Evolutionary conservation across 2,113 vertebrate species (phyloP).

Genomic region (Bufo gargarizans): DNA sequence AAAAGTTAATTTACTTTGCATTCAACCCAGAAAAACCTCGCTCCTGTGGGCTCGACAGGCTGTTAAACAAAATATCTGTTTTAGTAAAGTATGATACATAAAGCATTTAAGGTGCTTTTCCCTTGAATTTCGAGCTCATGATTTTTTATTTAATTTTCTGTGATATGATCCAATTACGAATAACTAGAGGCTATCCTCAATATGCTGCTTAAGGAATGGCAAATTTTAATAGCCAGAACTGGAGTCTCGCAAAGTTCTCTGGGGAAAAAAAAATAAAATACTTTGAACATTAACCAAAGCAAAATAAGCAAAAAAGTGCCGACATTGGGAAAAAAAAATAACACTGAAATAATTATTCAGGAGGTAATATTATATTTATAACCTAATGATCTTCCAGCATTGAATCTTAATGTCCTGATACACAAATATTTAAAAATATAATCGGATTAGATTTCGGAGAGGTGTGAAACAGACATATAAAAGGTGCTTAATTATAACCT

Average conservation of each 20-base stretch:
- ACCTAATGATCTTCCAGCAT: slow-evolving; percentile 69
- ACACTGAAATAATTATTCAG: slow-evolving; percentile 67
- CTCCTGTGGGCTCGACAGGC: slow-evolving; percentile 75
- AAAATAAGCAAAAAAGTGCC: slow-evolving; percentile 77
- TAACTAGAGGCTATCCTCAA: slow-evolving; percentile 76
- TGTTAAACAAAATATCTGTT: slow-evolving; percentile 79
- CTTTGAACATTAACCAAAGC: slow-evolving; percentile 82
- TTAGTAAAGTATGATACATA: slow-evolving; percentile 77
- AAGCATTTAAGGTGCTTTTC: slow-evolving; percentile 78
- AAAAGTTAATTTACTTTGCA: slow-evolving; percentile 76
- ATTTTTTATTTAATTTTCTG: slow-evolving; percentile 81
- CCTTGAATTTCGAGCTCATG: slow-evolving; percentile 75
- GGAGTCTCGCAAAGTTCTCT: slow-evolving; percentile 73
- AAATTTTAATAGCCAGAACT: slow-evolving; percentile 77
- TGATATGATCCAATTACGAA: slow-evolving; percentile 83
- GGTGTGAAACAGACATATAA: neutral
- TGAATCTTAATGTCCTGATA: slow-evolving; percentile 62
- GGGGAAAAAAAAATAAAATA: slow-evolving; percentile 59
- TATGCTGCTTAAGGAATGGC: slow-evolving; percentile 70
- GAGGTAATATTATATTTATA: slow-evolving; percentile 71
- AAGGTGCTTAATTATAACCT: neutral
- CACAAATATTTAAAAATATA: slow-evolving; percentile 64
- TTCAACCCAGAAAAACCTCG: slow-evolving; percentile 73
- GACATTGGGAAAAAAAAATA: slow-evolving; percentile 70
- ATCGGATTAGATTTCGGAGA: slow-evolving; percentile 20